Conservation (phyloP, 1,140 invertebrate genomes). For the Hycleus phaleratus region DNA sequence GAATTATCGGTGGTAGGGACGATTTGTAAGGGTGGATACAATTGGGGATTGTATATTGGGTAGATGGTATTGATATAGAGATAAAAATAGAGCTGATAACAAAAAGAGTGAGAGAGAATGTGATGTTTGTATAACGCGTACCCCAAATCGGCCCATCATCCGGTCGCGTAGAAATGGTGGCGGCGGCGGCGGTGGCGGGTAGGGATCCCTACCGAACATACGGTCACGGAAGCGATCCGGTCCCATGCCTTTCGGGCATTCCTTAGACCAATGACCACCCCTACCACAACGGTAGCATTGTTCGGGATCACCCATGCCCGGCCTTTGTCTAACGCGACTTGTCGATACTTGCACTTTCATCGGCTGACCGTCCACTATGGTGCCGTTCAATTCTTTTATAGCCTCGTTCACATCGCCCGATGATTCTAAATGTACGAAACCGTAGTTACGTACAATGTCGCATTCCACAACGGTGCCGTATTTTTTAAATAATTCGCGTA, state of each 20-base stretch:
- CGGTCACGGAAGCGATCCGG: constrained; percentile 73
- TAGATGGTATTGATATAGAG: background rate
- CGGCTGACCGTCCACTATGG: constrained; percentile 74
- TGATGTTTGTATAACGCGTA: constrained; percentile 38
- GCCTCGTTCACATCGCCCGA: constrained; percentile 75
- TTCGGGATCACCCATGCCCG: constrained; percentile 91
- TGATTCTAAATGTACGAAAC: constrained; percentile 82
- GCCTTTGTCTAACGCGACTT: constrained; percentile 81
- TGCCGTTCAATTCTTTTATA: constrained; percentile 79
- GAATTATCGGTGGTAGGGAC: background rate
- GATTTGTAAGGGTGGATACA: background rate
- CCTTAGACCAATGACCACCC: constrained; percentile 91
- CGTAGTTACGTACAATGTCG: constrained; percentile 87
- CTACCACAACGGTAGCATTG: constrained; percentile 90
- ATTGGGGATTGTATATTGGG: background rate
- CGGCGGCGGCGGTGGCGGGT: constrained; percentile 75
- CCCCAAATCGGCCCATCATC: constrained; percentile 78
- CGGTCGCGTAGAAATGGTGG: constrained; percentile 78
- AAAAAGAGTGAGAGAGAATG: background rate
- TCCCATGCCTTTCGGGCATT: constrained; percentile 73
- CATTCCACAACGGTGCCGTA: constrained; percentile 84
- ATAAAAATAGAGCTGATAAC: background rate
- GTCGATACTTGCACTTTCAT: constrained; percentile 88
- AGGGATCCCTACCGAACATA: constrained; percentile 75
- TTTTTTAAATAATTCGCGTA: constrained; percentile 78